Conservation (phyloP, 2,113 vertebrate genomes). For the Numenius arquata region DNA sequence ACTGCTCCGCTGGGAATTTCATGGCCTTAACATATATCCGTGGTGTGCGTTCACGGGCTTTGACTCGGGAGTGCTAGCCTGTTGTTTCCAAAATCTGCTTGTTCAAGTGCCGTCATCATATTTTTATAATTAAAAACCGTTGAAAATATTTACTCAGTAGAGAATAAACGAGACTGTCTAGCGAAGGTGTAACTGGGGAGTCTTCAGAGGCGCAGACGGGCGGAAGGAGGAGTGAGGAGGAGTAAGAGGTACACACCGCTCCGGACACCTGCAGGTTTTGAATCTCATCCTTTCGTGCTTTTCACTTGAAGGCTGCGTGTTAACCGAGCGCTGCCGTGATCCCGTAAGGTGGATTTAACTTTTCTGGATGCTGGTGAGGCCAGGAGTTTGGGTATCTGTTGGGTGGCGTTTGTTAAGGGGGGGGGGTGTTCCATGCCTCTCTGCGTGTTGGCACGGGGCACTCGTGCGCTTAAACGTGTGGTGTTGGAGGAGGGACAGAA, state of each 20-base stretch:
- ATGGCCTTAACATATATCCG: accelerated
- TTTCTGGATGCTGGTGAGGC: neutral
- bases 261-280: neutral
- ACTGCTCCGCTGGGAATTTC: accelerated
- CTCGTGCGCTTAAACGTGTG: accelerated
- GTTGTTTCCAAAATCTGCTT: neutral
- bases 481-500: neutral
- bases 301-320: neutral
- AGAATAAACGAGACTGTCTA: neutral
- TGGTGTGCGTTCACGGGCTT: accelerated
- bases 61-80: accelerated
- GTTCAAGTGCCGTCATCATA: accelerated
- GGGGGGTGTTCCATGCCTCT: neutral
- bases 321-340: neutral
- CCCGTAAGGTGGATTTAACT: neutral
- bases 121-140: neutral
- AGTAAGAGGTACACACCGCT: neutral
- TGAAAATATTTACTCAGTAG: neutral
- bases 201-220: neutral
- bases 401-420: accelerated
- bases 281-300: neutral
- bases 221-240: neutral
- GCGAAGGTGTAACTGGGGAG: neutral
- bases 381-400: accelerated
- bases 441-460: accelerated